Base-by-base conservation (phyloP, 2,113 vertebrate species). In the Petromus typicus region DNA sequence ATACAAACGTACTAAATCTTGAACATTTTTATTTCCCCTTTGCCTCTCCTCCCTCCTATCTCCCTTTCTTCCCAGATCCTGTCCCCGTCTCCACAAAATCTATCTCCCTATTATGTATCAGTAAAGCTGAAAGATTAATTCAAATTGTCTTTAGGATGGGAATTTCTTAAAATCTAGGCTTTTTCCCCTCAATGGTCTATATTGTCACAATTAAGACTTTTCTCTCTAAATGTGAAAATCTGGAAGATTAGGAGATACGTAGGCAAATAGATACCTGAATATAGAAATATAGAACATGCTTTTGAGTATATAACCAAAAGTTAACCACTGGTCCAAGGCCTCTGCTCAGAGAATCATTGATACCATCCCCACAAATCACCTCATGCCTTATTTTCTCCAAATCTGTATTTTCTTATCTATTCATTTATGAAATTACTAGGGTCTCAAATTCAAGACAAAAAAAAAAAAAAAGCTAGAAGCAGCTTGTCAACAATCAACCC, bases 151-250 rank as follows among this genome's bases (percentile, higher is more conserved):
- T 86, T 43, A 51, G 82, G 63, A 32, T 89, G 63, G 9, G 8
- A 90, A 57, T 95, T 37, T 96, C 54, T 89, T 71, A 92, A 30
- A 91, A 71, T 56, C 61, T 34, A 85, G 32, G 10, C 11, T 4
- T 84, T 89, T 51, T 37, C n/a, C 66, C 23, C 18, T 79, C 78
- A 82, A 45, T 51, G 48, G 4, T 22, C 34, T 86, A 51, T 51
- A 61, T 6, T 94, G 7, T 82, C 16, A 22, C 32, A 67, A 84
- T 76, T 75, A 63, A 89, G 40, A 89, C 22, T 63, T 69, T 3
- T 75, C 37, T 93, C 67, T 71, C 32, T 7, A 87, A 54, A 59
- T 85, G 2, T 54, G n/a, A 78, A 91, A 92, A 43, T 90, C 20
- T 30, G 59, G 45, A 96, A 92, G 40, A 71, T 17, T 43, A 56